Percentiles rank a stretch among this genome's conserved stretches.
phyloP scores from a whole-genome alignment of 2,797 vertebrate species.

The Muraenolepis orangiensis region DNA sequence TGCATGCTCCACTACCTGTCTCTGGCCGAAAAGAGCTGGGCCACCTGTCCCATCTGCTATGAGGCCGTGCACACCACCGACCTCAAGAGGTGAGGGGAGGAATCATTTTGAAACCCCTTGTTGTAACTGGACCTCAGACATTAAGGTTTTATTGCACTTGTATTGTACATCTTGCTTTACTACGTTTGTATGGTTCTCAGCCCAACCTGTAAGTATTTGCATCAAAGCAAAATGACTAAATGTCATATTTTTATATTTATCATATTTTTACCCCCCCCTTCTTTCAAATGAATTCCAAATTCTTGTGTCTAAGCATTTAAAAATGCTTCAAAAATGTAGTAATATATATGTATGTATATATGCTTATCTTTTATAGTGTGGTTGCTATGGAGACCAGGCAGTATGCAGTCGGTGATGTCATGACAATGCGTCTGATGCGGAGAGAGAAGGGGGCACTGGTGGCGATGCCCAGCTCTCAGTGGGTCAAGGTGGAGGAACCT shows the following conservation, averaged over 20 bases:
- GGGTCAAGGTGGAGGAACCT: constrained; percentile 91
- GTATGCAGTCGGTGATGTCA: constrained; percentile 84
- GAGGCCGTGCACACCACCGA: constrained; percentile 88
- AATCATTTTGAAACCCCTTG: neutral
- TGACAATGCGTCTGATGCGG: constrained; percentile 96
- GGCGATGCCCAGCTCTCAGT: constrained; percentile 91
- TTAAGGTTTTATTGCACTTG: neutral
- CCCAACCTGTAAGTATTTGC: neutral
- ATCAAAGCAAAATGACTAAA: neutral
- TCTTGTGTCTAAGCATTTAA: neutral
- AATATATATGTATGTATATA: too few relatives aligned
- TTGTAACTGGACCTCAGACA: neutral
- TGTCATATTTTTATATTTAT: neutral
- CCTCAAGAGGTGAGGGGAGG: constrained; percentile 86
- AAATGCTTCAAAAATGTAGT: neutral
- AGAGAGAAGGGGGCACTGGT: constrained; percentile 92
- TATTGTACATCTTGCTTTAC: neutral
- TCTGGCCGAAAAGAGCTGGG: constrained; percentile 92
- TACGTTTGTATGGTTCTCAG: neutral
- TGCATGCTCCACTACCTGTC: constrained; percentile 98
- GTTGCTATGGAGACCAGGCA: constrained; percentile 94
- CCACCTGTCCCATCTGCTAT: constrained; percentile 97
- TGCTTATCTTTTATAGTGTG: constrained; percentile 75
- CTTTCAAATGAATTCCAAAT: neutral
- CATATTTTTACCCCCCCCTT: neutral